Percentiles rank a stretch among this genome's conserved stretches.
These are phyloP conservation scores for Dicrurus megarhynchus DNA, from an alignment of 2,113 vertebrate species.

Conservation along the genomic window DNA sequence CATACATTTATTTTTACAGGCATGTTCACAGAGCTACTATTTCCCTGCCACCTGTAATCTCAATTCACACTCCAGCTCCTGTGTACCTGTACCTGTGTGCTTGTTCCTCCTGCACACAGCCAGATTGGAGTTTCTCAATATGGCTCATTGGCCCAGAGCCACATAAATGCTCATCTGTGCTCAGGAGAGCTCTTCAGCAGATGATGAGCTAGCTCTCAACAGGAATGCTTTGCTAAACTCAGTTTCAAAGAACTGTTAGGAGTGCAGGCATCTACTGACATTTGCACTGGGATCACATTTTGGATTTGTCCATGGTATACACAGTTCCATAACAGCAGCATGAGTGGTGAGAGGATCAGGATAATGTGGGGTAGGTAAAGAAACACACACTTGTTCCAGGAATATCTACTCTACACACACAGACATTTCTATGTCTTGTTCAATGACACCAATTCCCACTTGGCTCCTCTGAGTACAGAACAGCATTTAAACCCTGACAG, in stretches of 20 bases:
- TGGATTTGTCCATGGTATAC: background rate
- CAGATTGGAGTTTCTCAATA: background rate
- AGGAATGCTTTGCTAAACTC: background rate
- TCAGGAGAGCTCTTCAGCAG: background rate
- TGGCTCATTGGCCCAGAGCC: background rate
- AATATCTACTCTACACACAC: background rate
- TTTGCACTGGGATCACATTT: background rate
- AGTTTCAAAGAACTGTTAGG: background rate
- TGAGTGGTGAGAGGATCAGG: background rate
- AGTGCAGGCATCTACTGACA: background rate
- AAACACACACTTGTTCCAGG: background rate
- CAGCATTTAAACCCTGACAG: background rate
- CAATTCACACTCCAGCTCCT: background rate
- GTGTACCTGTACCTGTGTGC: background rate
- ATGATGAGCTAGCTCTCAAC: background rate
- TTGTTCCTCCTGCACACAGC: background rate
- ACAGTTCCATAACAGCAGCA: background rate
- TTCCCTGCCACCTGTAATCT: background rate
- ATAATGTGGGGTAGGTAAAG: background rate
- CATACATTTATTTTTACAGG: background rate
- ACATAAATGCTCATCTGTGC: background rate
- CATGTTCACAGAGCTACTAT: background rate
- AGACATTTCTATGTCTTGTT: background rate
- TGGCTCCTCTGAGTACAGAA: background rate
- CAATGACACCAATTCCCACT: background rate